phyloP scores from a whole-genome alignment of 92 coral and sea anemone genomes.

The Desmophyllum pertusum region DNA sequence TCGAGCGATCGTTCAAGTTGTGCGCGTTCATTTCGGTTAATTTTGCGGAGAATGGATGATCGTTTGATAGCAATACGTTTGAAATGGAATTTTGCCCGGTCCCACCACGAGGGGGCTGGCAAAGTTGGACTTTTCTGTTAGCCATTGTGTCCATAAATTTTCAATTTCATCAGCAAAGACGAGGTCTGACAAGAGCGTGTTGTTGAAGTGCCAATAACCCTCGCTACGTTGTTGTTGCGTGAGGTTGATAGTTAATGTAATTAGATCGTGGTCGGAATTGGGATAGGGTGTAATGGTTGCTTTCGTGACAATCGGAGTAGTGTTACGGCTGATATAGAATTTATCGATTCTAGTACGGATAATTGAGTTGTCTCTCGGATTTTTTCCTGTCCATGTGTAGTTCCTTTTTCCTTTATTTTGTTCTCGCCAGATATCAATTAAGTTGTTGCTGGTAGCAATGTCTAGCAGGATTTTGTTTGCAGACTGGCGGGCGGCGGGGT shows the following conservation, averaged over 20 bases:
- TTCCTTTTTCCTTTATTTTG: background rate
- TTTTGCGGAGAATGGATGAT: no score
- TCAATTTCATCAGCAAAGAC: background rate
- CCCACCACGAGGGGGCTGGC: background rate
- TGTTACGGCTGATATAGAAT: no score
- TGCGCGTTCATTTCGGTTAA: no score
- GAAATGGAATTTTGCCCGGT: no score
- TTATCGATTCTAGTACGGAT: slow-evolving; percentile 1
- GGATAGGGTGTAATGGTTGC: background rate
- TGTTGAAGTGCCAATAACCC: slow-evolving; percentile 8
- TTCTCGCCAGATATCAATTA: slow-evolving; percentile 40
- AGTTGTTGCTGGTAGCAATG: background rate
- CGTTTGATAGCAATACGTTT: no score
- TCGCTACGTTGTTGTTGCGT: background rate
- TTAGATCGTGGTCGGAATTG: slow-evolving; percentile 2
- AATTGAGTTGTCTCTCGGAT: background rate
- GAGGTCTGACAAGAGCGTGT: background rate
- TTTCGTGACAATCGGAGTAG: background rate
- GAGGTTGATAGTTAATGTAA: background rate
- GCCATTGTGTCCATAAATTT: slow-evolving; percentile 7
- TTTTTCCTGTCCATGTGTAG: slow-evolving; percentile 31
- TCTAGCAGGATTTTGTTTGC: background rate
- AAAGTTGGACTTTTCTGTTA: background rate
- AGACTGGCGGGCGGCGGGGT: background rate
- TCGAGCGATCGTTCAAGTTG: no score